A percentile compares a stretch with the other conserved stretches of the same genome.
These are phyloP conservation scores for Melanotaenia nigrans DNA, from an alignment of 2,797 vertebrate species.

Conservation along the genomic window DNA sequence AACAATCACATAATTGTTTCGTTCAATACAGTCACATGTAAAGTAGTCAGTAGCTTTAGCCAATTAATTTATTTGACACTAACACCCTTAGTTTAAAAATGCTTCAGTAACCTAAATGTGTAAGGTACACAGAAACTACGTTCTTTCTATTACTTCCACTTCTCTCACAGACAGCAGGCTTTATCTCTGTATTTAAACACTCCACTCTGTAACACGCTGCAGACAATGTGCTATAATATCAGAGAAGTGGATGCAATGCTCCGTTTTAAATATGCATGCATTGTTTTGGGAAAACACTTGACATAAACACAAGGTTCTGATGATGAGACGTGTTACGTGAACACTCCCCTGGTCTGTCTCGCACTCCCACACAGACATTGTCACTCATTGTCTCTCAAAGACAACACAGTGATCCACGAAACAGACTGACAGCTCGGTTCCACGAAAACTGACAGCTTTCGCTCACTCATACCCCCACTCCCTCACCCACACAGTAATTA, in stretches of 20 bases:
- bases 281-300: conserved; percentile 38
- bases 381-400: conserved; percentile 50
- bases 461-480: neutral
- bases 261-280: conserved; percentile 27
- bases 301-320: conserved; percentile 46
- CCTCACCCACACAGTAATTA: conserved; percentile 34
- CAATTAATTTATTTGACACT: neutral
- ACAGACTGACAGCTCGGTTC: conserved; percentile 61
- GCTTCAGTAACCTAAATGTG: conserved; percentile 4
- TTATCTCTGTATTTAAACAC: conserved; percentile 1
- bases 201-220: neutral
- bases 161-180: neutral
- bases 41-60: neutral
- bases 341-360: conserved; percentile 32
- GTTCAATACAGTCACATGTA: neutral
- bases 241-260: conserved; percentile 2
- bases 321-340: conserved; percentile 51
- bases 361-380: conserved; percentile 48
- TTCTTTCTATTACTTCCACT: conserved; percentile 1
- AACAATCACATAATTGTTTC: neutral
- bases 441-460: conserved; percentile 34
- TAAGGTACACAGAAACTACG: conserved; percentile 1
- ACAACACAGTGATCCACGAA: conserved; percentile 62
- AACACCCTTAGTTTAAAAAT: neutral
- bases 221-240: neutral